Evolutionary conservation across 1,140 invertebrate species (phyloP), one percentile per base, ranked within the genome.

Genomic region (Lepidurus arcticus): DNA sequence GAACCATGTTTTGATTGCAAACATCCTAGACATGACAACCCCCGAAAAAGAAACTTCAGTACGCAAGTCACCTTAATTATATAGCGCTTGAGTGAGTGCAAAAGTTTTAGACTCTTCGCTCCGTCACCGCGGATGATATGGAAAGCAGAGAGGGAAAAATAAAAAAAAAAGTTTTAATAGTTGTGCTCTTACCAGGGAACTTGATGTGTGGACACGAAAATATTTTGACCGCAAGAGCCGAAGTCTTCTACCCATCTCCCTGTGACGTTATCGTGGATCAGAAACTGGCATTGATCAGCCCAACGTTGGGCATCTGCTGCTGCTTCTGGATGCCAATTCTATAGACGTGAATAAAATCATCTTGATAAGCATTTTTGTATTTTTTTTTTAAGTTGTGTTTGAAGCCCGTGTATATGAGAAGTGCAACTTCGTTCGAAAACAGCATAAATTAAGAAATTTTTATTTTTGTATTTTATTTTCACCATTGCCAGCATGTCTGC

Each of bases 401-500:
- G 65, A 34, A 9, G 53, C 13, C 11, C 16, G 26, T 42, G 10
- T 21, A 8, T 77, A 42, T 24, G 21, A 21, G 34, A 13, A 24
- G 21, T 77, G 24, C 26, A 77, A 21, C 65, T 34, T n/a, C 76
- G 1, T 10, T 21, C n/a, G 34, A 44, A 7, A 47, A 0, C 44
- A 1, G 26, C 10, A 7, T 77, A 77, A 42, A 21, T 21, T 76
- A 0, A 45, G 34, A 42, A 43, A n/a, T 16, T 13, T 13, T 42
- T 5, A 16, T 24, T 74, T 74, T 47, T 47, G 24, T n/a, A 75
- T 77, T 81, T 42, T 44, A 53, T 1, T 79, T 85, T 85, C 85
- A 94, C 92, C 93, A 94, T 93, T 80, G 88, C 83, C 21, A 93
- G 85, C 92, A 94, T 94, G 84, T 94, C 92, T n/a, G 90, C 86